Evolutionary conservation across 1,140 invertebrate species (phyloP), one percentile per base, ranked within the genome.

Genomic region (Nymphalis io): DNA sequence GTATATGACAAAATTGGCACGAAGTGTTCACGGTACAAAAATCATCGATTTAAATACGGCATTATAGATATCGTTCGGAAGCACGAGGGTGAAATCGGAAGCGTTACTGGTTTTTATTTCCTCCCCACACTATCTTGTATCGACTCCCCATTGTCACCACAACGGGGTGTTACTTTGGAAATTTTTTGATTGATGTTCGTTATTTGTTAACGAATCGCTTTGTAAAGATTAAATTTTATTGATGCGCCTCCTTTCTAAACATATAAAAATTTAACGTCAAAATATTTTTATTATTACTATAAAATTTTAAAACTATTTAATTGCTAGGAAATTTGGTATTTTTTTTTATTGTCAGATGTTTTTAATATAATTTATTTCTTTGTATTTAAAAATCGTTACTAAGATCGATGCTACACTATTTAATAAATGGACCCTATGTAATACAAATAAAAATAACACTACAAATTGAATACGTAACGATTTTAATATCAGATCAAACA

Each of bases 101-200:
- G 82, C 78, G 77, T 77, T 77, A 80, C 83, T 79, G 81, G 82
- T 83, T 85, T 83, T 80, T 82, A 81, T 87, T 83, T 83, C 87
- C 81, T 73, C 82, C 81, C 82, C 70, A 78, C 76, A 77, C 71
- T 75, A 74, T 67, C 46, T 72, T 74, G 73, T 83, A 87, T 88
- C 79, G 85, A 89, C 83, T 83, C 82, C 76, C 75, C 68, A 74
- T 64, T 78, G 80, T 85, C 81, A 84, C 83, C 81, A 72, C 79
- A 80, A 78, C 66, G 72, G 77, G 77, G 75, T 79, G 75, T 75
- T 76, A 78, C 76, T 73, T 83, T 81, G 72, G 16, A 55, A 82
- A 78, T 75, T 70, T 73, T 79, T 83, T 87, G 85, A 88, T 87
- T 87, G 84, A 90, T 87, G 81, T 78, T 39, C 51, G 64, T 60